Conservation (phyloP, 2,797 vertebrate species). For the Helarctos malayanus region DNA sequence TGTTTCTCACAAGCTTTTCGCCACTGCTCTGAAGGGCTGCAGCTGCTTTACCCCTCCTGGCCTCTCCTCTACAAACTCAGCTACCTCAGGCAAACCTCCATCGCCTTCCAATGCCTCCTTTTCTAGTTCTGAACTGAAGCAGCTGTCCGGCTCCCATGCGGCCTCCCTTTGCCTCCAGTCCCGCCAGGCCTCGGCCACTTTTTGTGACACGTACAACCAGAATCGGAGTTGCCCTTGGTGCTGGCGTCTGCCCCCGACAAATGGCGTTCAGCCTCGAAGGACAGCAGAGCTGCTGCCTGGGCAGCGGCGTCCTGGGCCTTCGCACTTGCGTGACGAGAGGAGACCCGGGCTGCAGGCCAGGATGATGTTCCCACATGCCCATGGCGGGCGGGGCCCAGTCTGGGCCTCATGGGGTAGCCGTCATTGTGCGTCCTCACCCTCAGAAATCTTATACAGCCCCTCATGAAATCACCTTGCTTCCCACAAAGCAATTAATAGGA, state of each 20-base stretch:
- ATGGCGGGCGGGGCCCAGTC: accelerated
- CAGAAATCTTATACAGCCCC: neutral
- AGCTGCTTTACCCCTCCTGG: neutral
- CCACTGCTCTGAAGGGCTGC: neutral
- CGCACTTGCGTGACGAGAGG: accelerated
- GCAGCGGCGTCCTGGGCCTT: neutral
- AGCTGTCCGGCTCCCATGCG: neutral
- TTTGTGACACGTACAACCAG: neutral
- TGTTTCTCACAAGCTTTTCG: neutral
- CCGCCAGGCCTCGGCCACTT: neutral
- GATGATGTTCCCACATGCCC: neutral
- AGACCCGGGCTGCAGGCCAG: neutral
- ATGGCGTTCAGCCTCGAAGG: neutral
- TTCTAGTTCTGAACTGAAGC: neutral
- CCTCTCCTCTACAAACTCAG: neutral
- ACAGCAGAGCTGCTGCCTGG: neutral
- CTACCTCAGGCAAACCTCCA: neutral
- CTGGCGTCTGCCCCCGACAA: neutral
- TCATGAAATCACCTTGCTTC: neutral
- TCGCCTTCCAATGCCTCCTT: too few species aligned
- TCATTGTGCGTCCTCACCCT: neutral
- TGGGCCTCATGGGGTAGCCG: neutral
- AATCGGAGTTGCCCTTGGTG: neutral
- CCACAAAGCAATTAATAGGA: neutral
- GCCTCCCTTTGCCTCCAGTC: neutral